Percentiles rank a stretch among this genome's conserved stretches.
These are phyloP conservation scores for Empis stercorea DNA, from an alignment of 2,888 invertebrate species.

Conservation along the genomic window DNA sequence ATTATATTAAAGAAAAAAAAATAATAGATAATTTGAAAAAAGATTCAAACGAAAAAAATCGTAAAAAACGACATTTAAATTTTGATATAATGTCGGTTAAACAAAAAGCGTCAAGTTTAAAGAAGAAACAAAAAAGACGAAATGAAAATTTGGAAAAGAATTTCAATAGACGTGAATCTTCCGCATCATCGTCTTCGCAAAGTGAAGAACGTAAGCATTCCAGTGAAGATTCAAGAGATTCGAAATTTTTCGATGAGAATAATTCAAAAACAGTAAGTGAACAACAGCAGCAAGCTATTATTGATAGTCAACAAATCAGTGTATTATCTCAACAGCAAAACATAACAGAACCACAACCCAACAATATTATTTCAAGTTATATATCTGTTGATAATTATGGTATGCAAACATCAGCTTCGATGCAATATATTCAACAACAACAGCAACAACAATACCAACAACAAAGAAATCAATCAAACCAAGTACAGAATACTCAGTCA, in stretches of 20 bases:
- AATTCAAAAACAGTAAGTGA: too few species aligned
- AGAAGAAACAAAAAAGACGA: background rate
- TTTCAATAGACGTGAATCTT: background rate
- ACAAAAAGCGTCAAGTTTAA: background rate
- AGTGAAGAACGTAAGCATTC: background rate
- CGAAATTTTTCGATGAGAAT: too few species aligned
- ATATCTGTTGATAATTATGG: too few species aligned
- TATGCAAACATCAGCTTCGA: too few species aligned
- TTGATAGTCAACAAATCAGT: too few species aligned
- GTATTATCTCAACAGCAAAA: too few species aligned
- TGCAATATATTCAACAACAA: conserved; percentile 5
- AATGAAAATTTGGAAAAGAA: background rate
- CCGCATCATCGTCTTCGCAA: background rate
- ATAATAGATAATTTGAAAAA: background rate
- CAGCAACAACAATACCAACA: conserved; percentile 6
- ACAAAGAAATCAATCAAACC: conserved; percentile 7
- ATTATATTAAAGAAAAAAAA: background rate
- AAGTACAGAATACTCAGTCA: conserved; percentile 4
- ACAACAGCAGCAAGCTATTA: too few species aligned
- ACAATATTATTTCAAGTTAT: too few species aligned
- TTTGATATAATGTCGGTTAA: too few species aligned
- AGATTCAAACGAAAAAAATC: background rate
- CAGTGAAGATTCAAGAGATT: too few species aligned
- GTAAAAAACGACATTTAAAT: background rate
- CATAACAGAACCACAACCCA: too few species aligned